Conservation (phyloP, 2,797 vertebrate species). For the Malacoraja senta region DNA sequence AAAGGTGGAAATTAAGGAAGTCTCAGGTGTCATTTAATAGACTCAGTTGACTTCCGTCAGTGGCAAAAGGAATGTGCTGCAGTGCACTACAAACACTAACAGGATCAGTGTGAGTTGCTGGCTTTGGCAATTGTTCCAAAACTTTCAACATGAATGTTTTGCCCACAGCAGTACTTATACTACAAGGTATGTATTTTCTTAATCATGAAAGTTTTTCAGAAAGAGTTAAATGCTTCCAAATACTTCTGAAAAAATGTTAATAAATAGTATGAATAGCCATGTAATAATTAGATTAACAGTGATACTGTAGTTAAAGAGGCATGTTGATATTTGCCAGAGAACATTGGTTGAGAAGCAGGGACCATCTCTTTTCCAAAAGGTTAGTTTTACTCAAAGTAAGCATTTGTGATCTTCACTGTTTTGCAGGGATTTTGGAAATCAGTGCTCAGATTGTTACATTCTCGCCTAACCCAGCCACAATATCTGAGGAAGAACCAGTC, state of each 20-base stretch:
- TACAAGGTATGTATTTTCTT: constrained; percentile 22
- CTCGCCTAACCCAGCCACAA: neutral
- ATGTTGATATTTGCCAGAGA: neutral
- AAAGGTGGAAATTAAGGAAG: neutral
- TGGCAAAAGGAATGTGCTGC: neutral
- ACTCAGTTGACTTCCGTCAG: neutral
- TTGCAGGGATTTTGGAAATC: constrained; percentile 11
- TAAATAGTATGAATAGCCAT: neutral
- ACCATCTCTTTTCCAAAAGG: neutral
- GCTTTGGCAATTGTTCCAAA: neutral
- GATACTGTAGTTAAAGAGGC: neutral
- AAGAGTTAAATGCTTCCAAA: neutral
- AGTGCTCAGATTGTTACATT: neutral
- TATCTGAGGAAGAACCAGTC: neutral
- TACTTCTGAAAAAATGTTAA: neutral
- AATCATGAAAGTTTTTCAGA: neutral
- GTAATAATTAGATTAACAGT: neutral
- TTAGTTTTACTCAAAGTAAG: neutral
- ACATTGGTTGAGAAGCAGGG: neutral
- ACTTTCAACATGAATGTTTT: constrained; percentile 17
- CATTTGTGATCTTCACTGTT: neutral
- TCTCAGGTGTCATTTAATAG: neutral
- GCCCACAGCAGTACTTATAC: neutral
- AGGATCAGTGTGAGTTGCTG: neutral
- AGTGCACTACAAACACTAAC: neutral